These are phyloP conservation scores for Cheilosia vernalis DNA, from an alignment of 2,888 invertebrate species.

Conservation along the genomic window DNA sequence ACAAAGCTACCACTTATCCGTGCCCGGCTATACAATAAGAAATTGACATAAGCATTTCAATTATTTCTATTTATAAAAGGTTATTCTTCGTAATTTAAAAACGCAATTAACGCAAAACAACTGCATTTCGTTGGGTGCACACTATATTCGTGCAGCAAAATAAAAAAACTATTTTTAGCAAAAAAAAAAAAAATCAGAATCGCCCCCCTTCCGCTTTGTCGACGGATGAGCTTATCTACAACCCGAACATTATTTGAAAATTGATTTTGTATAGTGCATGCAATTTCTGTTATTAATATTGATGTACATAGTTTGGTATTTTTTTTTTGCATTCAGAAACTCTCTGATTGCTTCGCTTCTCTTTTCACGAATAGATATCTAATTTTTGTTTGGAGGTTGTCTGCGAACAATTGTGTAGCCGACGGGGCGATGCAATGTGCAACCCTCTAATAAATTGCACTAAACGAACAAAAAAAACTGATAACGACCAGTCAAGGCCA, in stretches of 20 bases:
- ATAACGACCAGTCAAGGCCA: slow-evolving; percentile 78
- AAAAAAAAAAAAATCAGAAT: slow-evolving; percentile 17
- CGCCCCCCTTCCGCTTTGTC: neutral
- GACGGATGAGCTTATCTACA: neutral
- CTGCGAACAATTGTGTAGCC: slow-evolving; percentile 38
- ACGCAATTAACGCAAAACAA: slow-evolving; percentile 66
- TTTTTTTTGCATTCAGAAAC: neutral
- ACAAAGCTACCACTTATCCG: neutral
- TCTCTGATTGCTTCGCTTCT: slow-evolving; percentile 3
- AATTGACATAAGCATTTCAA: slow-evolving; percentile 12
- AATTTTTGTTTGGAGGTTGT: slow-evolving; percentile 54
- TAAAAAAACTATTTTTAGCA: slow-evolving; percentile 27
- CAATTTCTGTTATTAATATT: slow-evolving; percentile 31
- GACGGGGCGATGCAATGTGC: slow-evolving; percentile 30
- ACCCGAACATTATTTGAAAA: slow-evolving; percentile 15
- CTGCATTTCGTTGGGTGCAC: slow-evolving; percentile 40
- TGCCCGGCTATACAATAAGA: neutral
- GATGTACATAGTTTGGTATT: neutral
- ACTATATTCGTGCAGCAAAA: slow-evolving; percentile 44
- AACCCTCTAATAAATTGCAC: slow-evolving; percentile 59
- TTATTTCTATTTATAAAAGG: slow-evolving; percentile 34
- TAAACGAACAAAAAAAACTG: slow-evolving; percentile 58
- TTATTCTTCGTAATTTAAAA: slow-evolving; percentile 29
- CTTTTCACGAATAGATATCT: slow-evolving; percentile 6
- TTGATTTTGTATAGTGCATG: slow-evolving; percentile 26